Percentiles rank a stretch among this genome's conserved stretches.
phyloP scores from a whole-genome alignment of 2,888 invertebrate species.

The Heliconius cydno region DNA sequence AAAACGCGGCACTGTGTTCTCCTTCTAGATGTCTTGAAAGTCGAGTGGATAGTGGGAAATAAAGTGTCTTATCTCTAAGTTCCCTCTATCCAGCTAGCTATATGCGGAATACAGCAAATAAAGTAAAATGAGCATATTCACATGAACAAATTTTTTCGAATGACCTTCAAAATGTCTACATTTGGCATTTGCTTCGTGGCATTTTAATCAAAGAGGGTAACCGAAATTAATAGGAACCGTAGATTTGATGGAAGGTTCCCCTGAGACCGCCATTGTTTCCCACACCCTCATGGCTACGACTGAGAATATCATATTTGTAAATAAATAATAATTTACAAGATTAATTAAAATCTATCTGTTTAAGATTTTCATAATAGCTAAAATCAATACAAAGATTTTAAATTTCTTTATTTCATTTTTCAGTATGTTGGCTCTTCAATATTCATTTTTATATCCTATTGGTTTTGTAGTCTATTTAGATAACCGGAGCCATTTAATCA shows the following conservation, averaged over 20 bases:
- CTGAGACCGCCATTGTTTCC: slow-evolving; percentile 42
- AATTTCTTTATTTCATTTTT: too few relatives aligned
- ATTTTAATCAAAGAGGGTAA: slow-evolving; percentile 63
- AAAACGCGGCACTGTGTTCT: too few relatives aligned
- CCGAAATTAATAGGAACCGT: slow-evolving; percentile 46
- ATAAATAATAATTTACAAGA: background rate
- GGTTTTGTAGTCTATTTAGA: too few relatives aligned
- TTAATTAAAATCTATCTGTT: background rate
- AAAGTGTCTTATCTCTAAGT: background rate
- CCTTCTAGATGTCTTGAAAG: too few relatives aligned
- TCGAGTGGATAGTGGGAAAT: background rate
- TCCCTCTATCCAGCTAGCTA: too few relatives aligned
- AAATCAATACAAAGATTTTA: too few relatives aligned
- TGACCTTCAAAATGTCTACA: slow-evolving; percentile 30
- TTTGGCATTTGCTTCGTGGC: slow-evolving; percentile 59
- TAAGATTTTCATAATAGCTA: background rate
- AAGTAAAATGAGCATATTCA: background rate
- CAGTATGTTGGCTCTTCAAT: too few relatives aligned
- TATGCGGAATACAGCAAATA: background rate
- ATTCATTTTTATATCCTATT: too few relatives aligned
- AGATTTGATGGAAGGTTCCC: slow-evolving; percentile 53
- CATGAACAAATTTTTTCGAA: background rate
- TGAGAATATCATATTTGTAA: slow-evolving; percentile 22
- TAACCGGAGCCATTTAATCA: too few relatives aligned
- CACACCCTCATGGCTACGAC: slow-evolving; percentile 31